Base-by-base conservation (phyloP, 2,888 invertebrate species). In the Bombylius discolor region DNA sequence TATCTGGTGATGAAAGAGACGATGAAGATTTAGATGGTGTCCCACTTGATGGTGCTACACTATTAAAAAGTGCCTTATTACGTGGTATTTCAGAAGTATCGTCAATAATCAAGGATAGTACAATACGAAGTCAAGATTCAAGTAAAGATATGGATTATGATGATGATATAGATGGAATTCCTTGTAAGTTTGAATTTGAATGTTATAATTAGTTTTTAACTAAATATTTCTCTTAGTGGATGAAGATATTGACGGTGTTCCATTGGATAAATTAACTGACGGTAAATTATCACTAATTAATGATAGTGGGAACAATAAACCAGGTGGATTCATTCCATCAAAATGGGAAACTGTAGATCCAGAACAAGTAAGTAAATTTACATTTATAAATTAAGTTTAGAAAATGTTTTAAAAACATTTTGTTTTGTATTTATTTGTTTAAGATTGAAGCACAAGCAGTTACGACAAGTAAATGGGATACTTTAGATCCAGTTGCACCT, bases 311-410 rank as follows among this genome's bases (percentile, higher is more conserved):
- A 54, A 55, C 11, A 53, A 59, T 0, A 69, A 68, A 56, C 47
- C 81, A 58, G 83, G 83, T 1, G 84, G 83, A 13, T 92, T 96
- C 76, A 86, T 93, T 56, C 89, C 90, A 9, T 95, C 95, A 3
- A 90, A 93, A 71, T 98, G 97, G 97, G 96, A 98, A 79, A 89
- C 88, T 49, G 89, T 98, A 33, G 95, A 96, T 75, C 91, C 93
- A 33, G 84, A 87, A 65, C 83, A 87, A 70, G 78, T 82, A 58
- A 55, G 51, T 33, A 32, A 14, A 47, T 9, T 5, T 13, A 23
- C 23, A 3, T 23, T 23, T 23, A 23, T 23, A 23, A 23, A 23
- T 23, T 1, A 23, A 23, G n/a, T n/a, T n/a, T n/a, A n/a, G n/a
- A 50, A 13, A 14, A 6, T 39, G 45, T 47, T 50, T 55, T 36